phyloP scores from a whole-genome alignment of 2,888 invertebrate genomes.

The Thymelicus lineola region DNA sequence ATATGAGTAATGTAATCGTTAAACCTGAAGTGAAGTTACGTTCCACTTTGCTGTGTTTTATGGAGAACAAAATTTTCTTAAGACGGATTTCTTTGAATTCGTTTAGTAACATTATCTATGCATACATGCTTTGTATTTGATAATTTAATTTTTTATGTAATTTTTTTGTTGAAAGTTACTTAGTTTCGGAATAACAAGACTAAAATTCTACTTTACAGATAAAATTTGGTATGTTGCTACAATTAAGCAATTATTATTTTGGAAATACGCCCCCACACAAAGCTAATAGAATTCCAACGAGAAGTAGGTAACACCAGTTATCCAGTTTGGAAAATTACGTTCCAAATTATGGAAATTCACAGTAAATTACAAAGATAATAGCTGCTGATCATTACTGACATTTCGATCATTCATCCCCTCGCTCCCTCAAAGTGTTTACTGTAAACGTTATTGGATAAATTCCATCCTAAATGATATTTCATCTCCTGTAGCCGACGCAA shows the following conservation, averaged over 20 bases:
- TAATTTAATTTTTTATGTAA: no score
- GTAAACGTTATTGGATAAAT: constrained; percentile 30
- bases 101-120: no score
- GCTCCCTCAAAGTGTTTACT: constrained; percentile 7
- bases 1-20: constrained; percentile 20
- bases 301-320: background rate
- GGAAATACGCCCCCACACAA: no score
- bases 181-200: no score
- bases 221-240: no score
- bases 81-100: no score
- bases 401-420: constrained; percentile 16
- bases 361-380: constrained; percentile 13
- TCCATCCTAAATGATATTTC: constrained; percentile 56
- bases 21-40: background rate
- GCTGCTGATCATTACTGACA: constrained; percentile 1
- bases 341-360: background rate
- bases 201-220: no score
- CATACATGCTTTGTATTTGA: no score
- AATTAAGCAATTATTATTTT: no score
- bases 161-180: no score
- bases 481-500: constrained; percentile 76
- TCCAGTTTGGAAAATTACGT: background rate
- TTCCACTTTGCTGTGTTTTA: background rate
- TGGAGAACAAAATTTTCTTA: background rate
- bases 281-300: no score